These are phyloP conservation scores for Datnioides undecimradiatus DNA, from an alignment of 2,113 vertebrate genomes.

Conservation along the genomic window DNA sequence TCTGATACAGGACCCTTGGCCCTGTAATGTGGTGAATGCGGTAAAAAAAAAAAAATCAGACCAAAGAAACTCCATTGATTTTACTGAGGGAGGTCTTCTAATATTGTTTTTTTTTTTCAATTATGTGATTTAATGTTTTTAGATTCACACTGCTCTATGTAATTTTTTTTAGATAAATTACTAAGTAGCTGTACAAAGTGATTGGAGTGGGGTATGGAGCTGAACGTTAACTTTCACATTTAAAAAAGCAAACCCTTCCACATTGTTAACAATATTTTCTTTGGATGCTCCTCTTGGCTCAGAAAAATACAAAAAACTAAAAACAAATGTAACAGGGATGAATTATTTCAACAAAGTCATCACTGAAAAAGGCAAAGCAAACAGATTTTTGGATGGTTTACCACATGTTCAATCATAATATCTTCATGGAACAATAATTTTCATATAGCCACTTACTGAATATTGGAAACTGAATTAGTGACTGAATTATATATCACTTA, in stretches of 20 bases:
- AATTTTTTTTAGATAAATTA: background rate
- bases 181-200: background rate
- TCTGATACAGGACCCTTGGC: constrained; percentile 44
- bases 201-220: background rate
- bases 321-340: background rate
- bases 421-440: too few species aligned
- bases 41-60: constrained; percentile 33
- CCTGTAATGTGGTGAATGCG: constrained; percentile 37
- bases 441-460: too few species aligned
- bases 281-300: background rate
- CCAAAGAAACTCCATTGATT: constrained; percentile 13
- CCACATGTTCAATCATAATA: background rate
- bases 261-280: background rate
- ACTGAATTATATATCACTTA: too few species aligned
- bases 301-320: background rate
- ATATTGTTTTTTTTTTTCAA: constrained; percentile 13
- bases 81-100: background rate
- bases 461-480: too few species aligned
- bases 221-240: background rate
- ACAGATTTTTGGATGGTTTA: too few species aligned
- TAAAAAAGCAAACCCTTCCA: background rate
- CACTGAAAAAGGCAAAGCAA: background rate
- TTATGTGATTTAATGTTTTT: constrained; percentile 7
- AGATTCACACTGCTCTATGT: background rate
- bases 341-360: background rate